Conservation (phyloP, 2,797 vertebrate genomes). For the Siniperca obscura region DNA sequence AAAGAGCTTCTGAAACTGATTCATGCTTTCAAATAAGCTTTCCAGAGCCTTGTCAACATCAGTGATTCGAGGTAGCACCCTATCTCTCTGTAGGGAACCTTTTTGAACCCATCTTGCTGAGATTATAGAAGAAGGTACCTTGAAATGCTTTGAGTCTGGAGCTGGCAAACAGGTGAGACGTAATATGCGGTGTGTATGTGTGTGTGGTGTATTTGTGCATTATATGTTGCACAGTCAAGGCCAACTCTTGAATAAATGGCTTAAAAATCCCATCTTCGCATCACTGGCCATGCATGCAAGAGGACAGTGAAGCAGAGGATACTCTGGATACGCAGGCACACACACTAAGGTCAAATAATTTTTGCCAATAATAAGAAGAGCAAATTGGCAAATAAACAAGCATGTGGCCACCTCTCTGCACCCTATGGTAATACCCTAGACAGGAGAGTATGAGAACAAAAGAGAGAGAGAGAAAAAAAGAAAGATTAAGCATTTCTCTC, state of each 20-base stretch:
- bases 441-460: conserved; percentile 44
- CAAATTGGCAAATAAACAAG: conserved; percentile 58
- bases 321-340: conserved; percentile 10
- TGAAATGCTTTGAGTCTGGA: conserved; percentile 36
- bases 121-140: conserved; percentile 8
- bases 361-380: conserved; percentile 40
- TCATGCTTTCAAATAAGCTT: neutral
- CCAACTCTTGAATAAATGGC: conserved; percentile 23
- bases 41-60: neutral
- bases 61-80: neutral
- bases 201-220: conserved; percentile 25
- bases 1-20: neutral
- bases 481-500: conserved; percentile 54
- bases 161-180: conserved; percentile 8
- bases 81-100: conserved; percentile 23
- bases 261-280: conserved; percentile 32
- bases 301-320: conserved; percentile 12
- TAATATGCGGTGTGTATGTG: neutral
- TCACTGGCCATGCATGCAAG: conserved; percentile 22
- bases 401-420: conserved; percentile 41
- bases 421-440: conserved; percentile 41
- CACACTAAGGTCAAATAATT: conserved; percentile 39
- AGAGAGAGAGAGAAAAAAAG: conserved; percentile 8
- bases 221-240: neutral
- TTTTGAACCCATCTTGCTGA: conserved; percentile 5